These are phyloP conservation scores for Desmophyllum pertusum DNA, from an alignment of 92 coral and sea anemone genomes.

Conservation along the genomic window DNA sequence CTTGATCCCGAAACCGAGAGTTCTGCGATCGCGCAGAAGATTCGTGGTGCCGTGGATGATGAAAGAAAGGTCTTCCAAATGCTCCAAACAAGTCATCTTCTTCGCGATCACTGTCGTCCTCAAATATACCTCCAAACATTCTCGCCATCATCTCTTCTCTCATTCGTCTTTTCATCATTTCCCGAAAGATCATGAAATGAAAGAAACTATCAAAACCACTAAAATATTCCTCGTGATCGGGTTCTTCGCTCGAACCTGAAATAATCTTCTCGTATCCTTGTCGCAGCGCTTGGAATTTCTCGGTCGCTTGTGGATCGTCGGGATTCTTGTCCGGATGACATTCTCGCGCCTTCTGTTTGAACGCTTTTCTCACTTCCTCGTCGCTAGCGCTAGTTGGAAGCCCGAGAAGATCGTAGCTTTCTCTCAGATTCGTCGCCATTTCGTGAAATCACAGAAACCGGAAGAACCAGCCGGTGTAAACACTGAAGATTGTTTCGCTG, in stretches of 20 bases:
- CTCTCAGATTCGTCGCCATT: slow-evolving; percentile 71
- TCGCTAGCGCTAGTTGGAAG: slow-evolving; percentile 68
- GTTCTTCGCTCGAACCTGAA: slow-evolving; percentile 39
- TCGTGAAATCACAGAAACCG: not conserved
- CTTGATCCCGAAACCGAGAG: slow-evolving; percentile 13
- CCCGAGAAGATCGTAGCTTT: slow-evolving; percentile 69
- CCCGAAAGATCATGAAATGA: slow-evolving; percentile 35
- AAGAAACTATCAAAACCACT: slow-evolving; percentile 50
- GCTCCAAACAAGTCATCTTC: slow-evolving; percentile 37
- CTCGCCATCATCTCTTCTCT: slow-evolving; percentile 42
- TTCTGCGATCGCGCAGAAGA: slow-evolving; percentile 11
- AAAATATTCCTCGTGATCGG: slow-evolving; percentile 44
- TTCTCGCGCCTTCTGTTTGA: slow-evolving; percentile 77
- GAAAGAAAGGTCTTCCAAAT: slow-evolving; percentile 25
- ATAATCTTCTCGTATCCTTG: slow-evolving; percentile 70
- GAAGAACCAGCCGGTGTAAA: not conserved
- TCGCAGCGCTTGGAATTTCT: slow-evolving; percentile 70
- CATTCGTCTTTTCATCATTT: slow-evolving; percentile 55
- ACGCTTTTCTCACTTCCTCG: slow-evolving; percentile 73
- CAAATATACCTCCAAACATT: slow-evolving; percentile 50
- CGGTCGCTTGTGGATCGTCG: slow-evolving; percentile 61
- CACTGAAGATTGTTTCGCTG: not conserved
- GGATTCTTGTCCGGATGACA: slow-evolving; percentile 86
- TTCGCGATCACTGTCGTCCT: slow-evolving; percentile 40
- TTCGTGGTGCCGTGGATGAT: slow-evolving; percentile 9